Percentiles rank a stretch among this genome's conserved stretches.
Conservation (phyloP, 2,113 vertebrate genomes). For the Cottus gobio region DNA sequence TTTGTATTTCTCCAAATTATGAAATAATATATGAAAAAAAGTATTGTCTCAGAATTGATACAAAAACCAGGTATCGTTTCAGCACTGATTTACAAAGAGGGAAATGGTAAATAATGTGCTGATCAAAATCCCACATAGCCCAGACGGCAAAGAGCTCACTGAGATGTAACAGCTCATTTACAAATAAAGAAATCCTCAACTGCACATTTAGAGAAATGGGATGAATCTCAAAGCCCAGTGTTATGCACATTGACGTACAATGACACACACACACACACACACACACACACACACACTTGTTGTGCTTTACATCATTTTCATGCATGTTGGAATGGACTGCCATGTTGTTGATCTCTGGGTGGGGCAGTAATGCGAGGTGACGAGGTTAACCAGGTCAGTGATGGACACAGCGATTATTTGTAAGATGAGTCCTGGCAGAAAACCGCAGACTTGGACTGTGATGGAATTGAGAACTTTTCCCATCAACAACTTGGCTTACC, state of each 20-base stretch:
- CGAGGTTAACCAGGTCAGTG: slow-evolving; percentile 56
- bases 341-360: slow-evolving; percentile 48
- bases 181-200: slow-evolving; percentile 5
- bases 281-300: background rate
- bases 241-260: background rate
- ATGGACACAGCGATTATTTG: slow-evolving; percentile 73
- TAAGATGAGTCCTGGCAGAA: slow-evolving; percentile 75
- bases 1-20: background rate
- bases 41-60: background rate
- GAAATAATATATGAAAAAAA: background rate
- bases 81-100: background rate
- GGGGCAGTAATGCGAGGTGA: slow-evolving; percentile 59
- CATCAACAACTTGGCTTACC: slow-evolving; percentile 49
- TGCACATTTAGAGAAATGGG: slow-evolving; percentile 5
- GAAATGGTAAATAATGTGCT: background rate
- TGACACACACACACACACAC: too few species aligned
- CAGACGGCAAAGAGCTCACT: background rate
- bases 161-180: background rate
- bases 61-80: background rate
- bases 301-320: slow-evolving; percentile 30
- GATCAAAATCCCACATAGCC: background rate
- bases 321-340: slow-evolving; percentile 30
- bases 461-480: slow-evolving; percentile 55
- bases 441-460: slow-evolving; percentile 36
- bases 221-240: slow-evolving; percentile 11